These are phyloP conservation scores for Leptonema lineaticorne DNA, from an alignment of 1,140 invertebrate species.

Conservation along the genomic window DNA sequence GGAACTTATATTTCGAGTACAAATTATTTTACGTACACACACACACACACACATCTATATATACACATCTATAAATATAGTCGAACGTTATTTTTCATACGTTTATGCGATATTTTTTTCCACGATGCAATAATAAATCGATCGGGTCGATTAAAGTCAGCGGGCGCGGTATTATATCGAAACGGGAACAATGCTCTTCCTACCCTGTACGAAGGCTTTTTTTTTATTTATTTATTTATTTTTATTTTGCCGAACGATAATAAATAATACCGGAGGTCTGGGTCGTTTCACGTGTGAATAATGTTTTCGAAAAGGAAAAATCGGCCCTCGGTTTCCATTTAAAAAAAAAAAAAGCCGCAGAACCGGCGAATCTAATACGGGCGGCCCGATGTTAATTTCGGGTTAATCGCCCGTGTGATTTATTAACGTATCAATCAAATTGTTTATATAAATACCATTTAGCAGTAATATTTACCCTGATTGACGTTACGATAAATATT, in stretches of 20 bases:
- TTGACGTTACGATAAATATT: constrained; percentile 26
- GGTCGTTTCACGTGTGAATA: not conserved
- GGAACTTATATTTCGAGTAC: too few relatives aligned
- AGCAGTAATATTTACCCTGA: constrained; percentile 6
- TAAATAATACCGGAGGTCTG: not conserved
- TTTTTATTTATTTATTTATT: too few relatives aligned
- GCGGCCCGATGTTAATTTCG: constrained; percentile 10
- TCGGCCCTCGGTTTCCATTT: not conserved
- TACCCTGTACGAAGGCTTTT: too few relatives aligned
- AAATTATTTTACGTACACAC: too few relatives aligned
- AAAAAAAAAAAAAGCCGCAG: not conserved
- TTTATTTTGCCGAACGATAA: not conserved
- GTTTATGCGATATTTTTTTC: too few relatives aligned
- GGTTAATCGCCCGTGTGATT: constrained; percentile 19
- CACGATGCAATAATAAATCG: not conserved
- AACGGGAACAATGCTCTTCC: not conserved
- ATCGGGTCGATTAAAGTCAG: constrained; percentile 6
- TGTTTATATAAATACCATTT: constrained; percentile 24
- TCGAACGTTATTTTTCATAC: too few relatives aligned
- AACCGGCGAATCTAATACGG: constrained; percentile 8
- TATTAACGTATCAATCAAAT: constrained; percentile 27
- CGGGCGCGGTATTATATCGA: not conserved
- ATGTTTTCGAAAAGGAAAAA: constrained; percentile 3
- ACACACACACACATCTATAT: too few relatives aligned
- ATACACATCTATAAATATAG: too few relatives aligned